A percentile compares a stretch with the other conserved stretches of the same genome.
Evolutionary conservation across 1,140 invertebrate genomes (phyloP).

Genomic region (Diploscapter pachys): DNA sequence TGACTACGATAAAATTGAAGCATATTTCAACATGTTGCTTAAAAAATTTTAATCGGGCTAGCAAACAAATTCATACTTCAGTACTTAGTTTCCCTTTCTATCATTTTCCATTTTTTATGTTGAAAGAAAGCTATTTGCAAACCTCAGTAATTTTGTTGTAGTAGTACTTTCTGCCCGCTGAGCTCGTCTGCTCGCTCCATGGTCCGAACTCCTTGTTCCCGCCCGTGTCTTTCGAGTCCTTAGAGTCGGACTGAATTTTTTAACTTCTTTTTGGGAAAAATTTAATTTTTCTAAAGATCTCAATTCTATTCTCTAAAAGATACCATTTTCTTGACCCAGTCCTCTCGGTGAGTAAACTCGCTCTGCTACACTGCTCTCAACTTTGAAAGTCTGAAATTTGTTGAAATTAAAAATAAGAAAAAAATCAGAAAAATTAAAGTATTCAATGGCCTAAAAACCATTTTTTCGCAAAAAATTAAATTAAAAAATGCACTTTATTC

Average conservation of each 20-base stretch:
- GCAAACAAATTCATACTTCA: background rate
- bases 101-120: background rate
- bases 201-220: background rate
- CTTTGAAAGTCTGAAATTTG: background rate
- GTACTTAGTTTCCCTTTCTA: background rate
- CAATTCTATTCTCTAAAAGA: too few relatives aligned
- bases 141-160: conserved; percentile 6
- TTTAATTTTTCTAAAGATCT: too few relatives aligned
- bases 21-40: too few relatives aligned
- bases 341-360: background rate
- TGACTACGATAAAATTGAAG: too few relatives aligned
- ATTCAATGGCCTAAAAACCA: background rate
- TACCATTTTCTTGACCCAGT: background rate
- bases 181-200: conserved; percentile 1
- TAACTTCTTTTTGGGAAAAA: too few relatives aligned
- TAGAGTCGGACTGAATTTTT: too few relatives aligned
- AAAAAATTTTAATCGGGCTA: too few relatives aligned
- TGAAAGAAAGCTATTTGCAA: background rate
- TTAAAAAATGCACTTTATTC: too few relatives aligned
- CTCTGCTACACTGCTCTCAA: background rate
- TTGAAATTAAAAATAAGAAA: background rate
- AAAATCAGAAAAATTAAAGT: background rate
- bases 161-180: conserved; percentile 5
- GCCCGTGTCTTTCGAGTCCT: too few relatives aligned
- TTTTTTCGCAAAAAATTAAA: too few relatives aligned